Base-by-base conservation (phyloP, 2,797 vertebrate species). In the Ctenochaetus hawaiiensis region DNA sequence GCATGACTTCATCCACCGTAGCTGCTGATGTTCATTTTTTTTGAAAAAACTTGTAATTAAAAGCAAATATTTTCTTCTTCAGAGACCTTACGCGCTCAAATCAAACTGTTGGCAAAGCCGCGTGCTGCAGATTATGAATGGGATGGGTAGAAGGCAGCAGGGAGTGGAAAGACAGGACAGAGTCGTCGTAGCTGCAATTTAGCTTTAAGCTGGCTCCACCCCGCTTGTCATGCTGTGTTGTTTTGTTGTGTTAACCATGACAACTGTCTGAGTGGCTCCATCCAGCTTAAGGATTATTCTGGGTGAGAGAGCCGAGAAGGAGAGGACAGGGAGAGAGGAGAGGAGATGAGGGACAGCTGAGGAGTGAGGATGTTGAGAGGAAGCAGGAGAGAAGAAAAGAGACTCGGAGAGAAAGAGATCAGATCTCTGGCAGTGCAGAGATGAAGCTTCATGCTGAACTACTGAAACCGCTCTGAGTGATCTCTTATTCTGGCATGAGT, bases 211-310 rank as follows among this genome's bases (percentile, higher is more conserved):
- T 85, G 81, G 84, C 87, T 88, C 84, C 90, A 82, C 90, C 89
- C 70, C 79, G 39, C 78, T 80, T 88, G 83, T 92, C 87, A 83
- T 83, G 87, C 88, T 87, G 89, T 78, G 89, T 90, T 94, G 89
- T 94, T 92, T 92, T 94, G 91, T 95, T 95, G 87, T 91, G 89
- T 86, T 92, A 91, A 91, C 92, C 91, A 94, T 94, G 93, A 94
- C 94, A 93, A 94, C 93, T 93, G 88, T 86, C 84, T 84, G 67
- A 72, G 68, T 44, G 67, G 76, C 82, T 87, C 81, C 77, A 75
- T 85, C 81, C 81, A 81, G 78, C 52, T 90, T 84, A 41, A 63
- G 82, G 84, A 92, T 92, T 90, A 90, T 87, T 87, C 77, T 75
- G 85, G 58, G 77, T 87, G 89, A 87, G 82, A 83, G 72, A 73